These are phyloP conservation scores for Tetragonula clypearis DNA, from an alignment of 1,140 invertebrate genomes.

Conservation along the genomic window DNA sequence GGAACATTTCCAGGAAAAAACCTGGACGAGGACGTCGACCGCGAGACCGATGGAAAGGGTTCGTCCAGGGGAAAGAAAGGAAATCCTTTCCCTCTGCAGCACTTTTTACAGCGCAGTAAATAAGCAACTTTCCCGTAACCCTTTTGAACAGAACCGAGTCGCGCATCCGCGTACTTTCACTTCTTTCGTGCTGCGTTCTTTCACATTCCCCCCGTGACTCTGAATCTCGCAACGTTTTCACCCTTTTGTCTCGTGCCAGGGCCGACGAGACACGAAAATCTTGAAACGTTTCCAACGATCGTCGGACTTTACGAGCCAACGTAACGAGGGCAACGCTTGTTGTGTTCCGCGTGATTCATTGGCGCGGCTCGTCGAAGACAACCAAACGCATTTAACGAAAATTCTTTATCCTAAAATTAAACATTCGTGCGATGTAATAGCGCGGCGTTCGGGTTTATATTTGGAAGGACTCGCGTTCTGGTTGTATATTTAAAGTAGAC, in stretches of 20 bases:
- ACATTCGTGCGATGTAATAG: neutral
- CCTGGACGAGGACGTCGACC: neutral
- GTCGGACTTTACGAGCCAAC: constrained; percentile 23
- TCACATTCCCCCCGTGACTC: neutral
- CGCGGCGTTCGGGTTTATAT: neutral
- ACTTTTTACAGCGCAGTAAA: constrained; percentile 76
- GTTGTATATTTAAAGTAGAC: neutral
- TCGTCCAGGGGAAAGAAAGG: constrained; percentile 29
- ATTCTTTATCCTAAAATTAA: constrained; percentile 31
- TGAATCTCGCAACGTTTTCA: neutral
- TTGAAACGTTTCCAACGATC: constrained; percentile 7
- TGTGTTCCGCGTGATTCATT: constrained; percentile 40
- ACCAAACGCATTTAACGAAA: neutral
- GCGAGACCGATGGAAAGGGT: constrained; percentile 43
- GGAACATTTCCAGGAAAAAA: neutral
- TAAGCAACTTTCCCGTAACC: constrained; percentile 77
- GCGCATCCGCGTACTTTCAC: constrained; percentile 70
- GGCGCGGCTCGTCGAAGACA: neutral
- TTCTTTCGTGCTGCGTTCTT: constrained; percentile 50
- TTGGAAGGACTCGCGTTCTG: neutral
- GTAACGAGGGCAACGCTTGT: constrained; percentile 35
- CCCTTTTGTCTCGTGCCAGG: neutral
- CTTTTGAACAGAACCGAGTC: constrained; percentile 70
- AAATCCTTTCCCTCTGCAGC: constrained; percentile 66
- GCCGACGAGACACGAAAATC: neutral